These are phyloP conservation scores for Monarcha castaneiventris DNA, from an alignment of 2,113 vertebrate species.

Conservation along the genomic window DNA sequence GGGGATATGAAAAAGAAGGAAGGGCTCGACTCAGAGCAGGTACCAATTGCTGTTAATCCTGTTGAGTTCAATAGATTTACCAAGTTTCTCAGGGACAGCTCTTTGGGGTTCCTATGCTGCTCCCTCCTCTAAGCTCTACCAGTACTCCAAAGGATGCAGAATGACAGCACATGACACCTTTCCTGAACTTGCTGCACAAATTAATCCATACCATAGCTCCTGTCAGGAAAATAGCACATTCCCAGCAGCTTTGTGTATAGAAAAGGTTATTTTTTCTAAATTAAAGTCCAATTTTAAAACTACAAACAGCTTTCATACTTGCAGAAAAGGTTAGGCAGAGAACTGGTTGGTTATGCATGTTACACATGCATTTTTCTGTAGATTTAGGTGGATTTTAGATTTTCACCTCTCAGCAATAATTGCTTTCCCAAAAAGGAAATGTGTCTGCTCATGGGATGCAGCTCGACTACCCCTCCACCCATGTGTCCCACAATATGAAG, in stretches of 20 bases:
- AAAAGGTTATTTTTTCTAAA: not conserved
- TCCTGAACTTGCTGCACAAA: not conserved
- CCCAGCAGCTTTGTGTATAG: not conserved
- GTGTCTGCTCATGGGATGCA: not conserved
- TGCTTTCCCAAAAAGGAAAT: not conserved
- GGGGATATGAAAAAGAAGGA: not conserved
- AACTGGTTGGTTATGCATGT: not conserved
- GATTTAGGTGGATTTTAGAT: not conserved
- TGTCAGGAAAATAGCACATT: not conserved
- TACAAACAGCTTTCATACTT: not conserved
- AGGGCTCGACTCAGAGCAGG: not conserved
- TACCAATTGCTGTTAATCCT: not conserved
- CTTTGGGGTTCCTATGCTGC: not conserved
- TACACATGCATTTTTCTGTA: not conserved
- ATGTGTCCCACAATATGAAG: not conserved
- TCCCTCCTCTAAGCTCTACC: not conserved
- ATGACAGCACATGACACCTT: not conserved
- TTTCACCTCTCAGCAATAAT: not conserved
- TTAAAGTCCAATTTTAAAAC: not conserved
- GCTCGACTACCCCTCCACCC: not conserved
- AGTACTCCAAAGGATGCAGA: not conserved
- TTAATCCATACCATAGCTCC: not conserved
- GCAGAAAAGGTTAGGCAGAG: not conserved
- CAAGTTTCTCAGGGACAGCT: not conserved
- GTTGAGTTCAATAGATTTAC: not conserved